phyloP scores from a whole-genome alignment of 2,113 vertebrate species.

The Triplophysa rosa region DNA sequence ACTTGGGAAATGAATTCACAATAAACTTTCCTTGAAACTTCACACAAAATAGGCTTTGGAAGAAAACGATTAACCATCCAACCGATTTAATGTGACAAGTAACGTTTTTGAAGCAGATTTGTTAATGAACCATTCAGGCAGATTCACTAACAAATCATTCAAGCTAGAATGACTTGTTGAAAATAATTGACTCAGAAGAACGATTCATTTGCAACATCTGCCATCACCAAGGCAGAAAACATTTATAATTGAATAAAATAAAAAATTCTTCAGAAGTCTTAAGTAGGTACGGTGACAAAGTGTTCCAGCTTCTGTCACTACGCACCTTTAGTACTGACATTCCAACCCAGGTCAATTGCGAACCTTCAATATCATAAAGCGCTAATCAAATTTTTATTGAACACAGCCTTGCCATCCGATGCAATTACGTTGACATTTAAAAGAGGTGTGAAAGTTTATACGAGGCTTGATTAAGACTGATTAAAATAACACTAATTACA shows the following conservation, averaged over 20 bases:
- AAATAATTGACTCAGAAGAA: no score
- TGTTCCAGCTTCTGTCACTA: background rate
- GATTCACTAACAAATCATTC: no score
- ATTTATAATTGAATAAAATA: background rate
- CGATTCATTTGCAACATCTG: no score
- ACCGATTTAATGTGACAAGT: no score
- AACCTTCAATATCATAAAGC: conserved; percentile 26
- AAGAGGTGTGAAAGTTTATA: conserved; percentile 39
- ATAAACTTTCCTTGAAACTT: no score
- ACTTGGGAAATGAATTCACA: no score
- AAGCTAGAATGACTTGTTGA: no score
- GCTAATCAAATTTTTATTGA: conserved; percentile 32
- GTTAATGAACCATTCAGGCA: no score
- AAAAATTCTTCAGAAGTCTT: background rate
- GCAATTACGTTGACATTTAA: conserved; percentile 50
- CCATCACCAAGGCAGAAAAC: background rate
- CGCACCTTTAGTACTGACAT: background rate
- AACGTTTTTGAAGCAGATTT: no score
- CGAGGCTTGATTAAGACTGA: conserved; percentile 52
- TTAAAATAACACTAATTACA: conserved; percentile 65
- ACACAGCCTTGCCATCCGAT: conserved; percentile 41
- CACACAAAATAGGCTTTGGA: no score
- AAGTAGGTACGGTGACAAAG: background rate
- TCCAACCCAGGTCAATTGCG: conserved; percentile 14
- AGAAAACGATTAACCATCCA: no score